Evolutionary conservation across 1,140 invertebrate species (phyloP), one percentile per base, ranked within the genome.

Genomic region (Helicoverpa armigera): DNA sequence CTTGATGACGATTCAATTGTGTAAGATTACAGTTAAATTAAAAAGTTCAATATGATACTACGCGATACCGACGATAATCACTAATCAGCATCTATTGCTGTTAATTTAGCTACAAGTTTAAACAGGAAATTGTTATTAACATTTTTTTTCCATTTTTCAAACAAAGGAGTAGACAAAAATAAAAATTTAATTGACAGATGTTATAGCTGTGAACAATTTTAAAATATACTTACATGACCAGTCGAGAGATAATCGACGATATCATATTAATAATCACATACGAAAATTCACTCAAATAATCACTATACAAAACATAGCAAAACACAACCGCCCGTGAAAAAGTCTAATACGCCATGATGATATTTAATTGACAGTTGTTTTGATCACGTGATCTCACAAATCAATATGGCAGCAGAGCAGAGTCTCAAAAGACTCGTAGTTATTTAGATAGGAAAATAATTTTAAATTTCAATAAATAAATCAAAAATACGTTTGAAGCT

Each of bases 161-260:
- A 78, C 79, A 81, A 82, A 81, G 79, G 74, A 78, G 48, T 35
- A 35, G 48, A 65, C 56, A 65, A 65, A 54, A 65, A 63, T 31
- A 77, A 51, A 60, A 43, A n/a, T 54, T 31, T 54, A 13, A 31
- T 29, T 65, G 48, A 31, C 10, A 63, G 53, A 51, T 77, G 16
- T 35, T 31, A 13, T 5, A 63, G 51, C n/a, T 2, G 9, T 29
- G 23, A 31, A 11, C 80, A 83, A 85, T 79, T 70, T 60, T 31
- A 83, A 73, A 58, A 65, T 82, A 89, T 96, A 97, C 97, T 97
- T 95, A 97, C 97, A 97, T 97, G 83, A 97, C 96, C 86, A 97
- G 90, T 86, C 97, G 96, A 83, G 97, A 97, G 88, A 97, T 95
- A 84, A 97, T 96, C 80, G 96, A 96, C 75, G 97, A 97, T 95